Evolutionary conservation across 2,888 invertebrate genomes (phyloP), one percentile per base, ranked within the genome.

Genomic region (Erpobdella octoculata): DNA sequence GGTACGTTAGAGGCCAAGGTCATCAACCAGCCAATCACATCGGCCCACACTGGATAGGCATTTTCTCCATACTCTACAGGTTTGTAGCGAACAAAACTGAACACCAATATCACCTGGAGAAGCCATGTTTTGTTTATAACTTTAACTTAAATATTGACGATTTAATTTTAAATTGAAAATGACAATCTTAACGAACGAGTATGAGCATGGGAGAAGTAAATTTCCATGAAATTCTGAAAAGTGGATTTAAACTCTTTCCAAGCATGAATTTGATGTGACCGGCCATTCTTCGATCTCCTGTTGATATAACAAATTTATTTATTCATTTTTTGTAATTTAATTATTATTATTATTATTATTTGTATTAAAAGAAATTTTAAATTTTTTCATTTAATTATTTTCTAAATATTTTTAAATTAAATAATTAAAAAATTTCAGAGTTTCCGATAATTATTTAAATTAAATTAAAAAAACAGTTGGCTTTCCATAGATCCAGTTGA

Each of bases 191-290:
- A 0, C 77, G 74, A 75, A 80, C 80, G 68, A 77, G 33, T 46
- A 78, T 78, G 53, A 78, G 69, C 5, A 74, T 15, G 4, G 80
- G 80, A 53, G 78, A 78, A 9, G 79, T 72, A 58, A 59, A 76
- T 65, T 74, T 73, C 77, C 77, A 77, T 70, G 75, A 76, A 68
- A 77, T 69, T 21, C 72, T 41, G 75, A 76, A 76, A 66, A 72
- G 74, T 1, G 6, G 37, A 15, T 38, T 38, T 15, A 75, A 71
- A 5, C 48, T 33, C 21, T 61, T 46, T n/a, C 75, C 73, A 38
- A 77, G 61, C 77, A 77, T 77, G 59, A 73, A 72, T 64, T 76
- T 75, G 8, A 77, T 65, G 48, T 77, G 74, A 15, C 70, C 69
- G 8, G 73, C 70, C 69, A 77, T 75, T 41, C 70, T 66, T 15